Base-by-base conservation (phyloP, 2,113 vertebrate genomes). In the Alethe castanea region DNA sequence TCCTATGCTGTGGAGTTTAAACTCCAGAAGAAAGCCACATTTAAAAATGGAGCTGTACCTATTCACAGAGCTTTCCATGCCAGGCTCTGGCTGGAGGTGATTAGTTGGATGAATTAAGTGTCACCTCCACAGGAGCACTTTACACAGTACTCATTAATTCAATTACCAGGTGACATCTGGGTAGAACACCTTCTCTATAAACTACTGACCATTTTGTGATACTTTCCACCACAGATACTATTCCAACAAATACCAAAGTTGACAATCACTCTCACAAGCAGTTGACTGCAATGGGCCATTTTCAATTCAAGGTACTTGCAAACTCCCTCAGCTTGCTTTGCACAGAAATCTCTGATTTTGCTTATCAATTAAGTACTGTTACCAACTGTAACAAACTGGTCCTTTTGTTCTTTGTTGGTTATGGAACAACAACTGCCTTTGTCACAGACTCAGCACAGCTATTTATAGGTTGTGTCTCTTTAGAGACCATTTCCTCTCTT, bases 381-480 rank as follows among this genome's bases (percentile, higher is more conserved):
- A 89, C 74, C 94, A 95, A 80, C 85, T 48, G 95, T 67, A 92
- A 89, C 88, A 86, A 95, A 86, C 92, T 73, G 62, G n/a, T 78
- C 38, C 84, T 96, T 95, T 91, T 96, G 82, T 96, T 90, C 92
- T 93, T 94, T 93, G 94, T 96, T 96, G 81, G 52, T 74, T 82
- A 81, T 14, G 66, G 93, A 93, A 97, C 95, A 97, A 95, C 16
- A 78, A 24, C 71, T 92, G 92, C 82, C 94, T 90, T 95, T 97
- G 95, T 97, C 14, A 14, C 14, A 52, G 36, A 42, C 59, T 86
- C 79, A 85, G 86, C 77, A 77, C 15, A 80, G 92, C 90, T 97
- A 97, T 96, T 97, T 95, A 95, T 97, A 97, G 93, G 29, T 64
- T 94, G 72, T 10, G 19, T 81, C 87, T 92, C 86, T 95, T 83